Base-by-base conservation (phyloP, 2,888 invertebrate species). In the Cryptosula pallasiana region DNA sequence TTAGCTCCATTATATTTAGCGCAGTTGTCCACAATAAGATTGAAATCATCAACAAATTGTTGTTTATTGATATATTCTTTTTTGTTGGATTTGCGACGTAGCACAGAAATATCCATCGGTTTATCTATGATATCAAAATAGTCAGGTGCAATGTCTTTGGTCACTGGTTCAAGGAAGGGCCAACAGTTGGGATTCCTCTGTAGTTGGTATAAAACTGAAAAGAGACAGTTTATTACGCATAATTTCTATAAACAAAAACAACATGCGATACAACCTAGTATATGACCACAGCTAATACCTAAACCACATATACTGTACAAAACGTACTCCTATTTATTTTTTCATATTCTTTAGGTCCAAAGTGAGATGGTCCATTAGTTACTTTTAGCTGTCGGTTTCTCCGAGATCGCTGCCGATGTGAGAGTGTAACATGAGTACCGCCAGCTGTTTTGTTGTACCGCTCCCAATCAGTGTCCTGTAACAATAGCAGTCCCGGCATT, bases 1-100 rank as follows among this genome's bases (percentile, higher is more conserved):
- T 92, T 91, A 78, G 92, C 91, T 72, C 95, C 95, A 87, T 95
- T 95, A 83, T 94, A 95, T 71, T 93, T 88, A 71, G 92, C 88
- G 83, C 94, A 95, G 82, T 95, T 95, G 79, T 93, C 92, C 1
- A 94, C 92, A 79, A 95, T 94, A 73, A 93, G 88, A 80, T 92
- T 90, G 84, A 95, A 94, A 86, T 95, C 94, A 9, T 73, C 72
- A 20, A 74, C 69, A 35, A 76, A 76, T 55, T 76, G 69, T 27
- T 57, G 16, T 29, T 69, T 69, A 35, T 34, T 63, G n/a, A 35
- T 27, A 45, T 75, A 76, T 20, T 55, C 69, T 1, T 72, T 45
- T 16, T 55, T 69, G 23, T 71, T 25, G 23, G 75, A 29, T 55
- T 76, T 76, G 9, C 72, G 29, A 27, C 75, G 71, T 13, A 76